Evolutionary conservation across 2,797 vertebrate genomes (phyloP), one percentile per base, ranked within the genome.

Genomic region (Hydrocynus forskahlii): DNA sequence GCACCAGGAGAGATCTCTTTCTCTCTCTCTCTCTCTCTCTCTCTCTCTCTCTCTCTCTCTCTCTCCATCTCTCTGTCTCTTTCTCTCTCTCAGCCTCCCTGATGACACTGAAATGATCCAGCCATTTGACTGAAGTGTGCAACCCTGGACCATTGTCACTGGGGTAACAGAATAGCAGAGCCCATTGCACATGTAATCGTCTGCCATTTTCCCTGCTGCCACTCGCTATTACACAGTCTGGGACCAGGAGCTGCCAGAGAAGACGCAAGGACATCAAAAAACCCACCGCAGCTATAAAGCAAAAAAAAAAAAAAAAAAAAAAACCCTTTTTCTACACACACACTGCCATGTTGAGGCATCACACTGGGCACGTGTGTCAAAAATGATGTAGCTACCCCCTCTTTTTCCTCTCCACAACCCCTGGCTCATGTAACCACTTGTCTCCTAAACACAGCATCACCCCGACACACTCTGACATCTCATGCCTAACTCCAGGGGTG

Each of bases 51-150:
- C 43, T 43, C 43, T 29, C 29, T 29, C 29, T 29, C 29, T 29
- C 29, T 29, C 3, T 29, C 29, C 29, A 29, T 29, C 29, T 29
- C 29, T 29, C 29, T 3, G 1, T 29, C 29, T 63, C 23, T 62
- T 23, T 62, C 45, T 52, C 69, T 45, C 40, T 62, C 35, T 68
- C 63, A 78, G 73, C 72, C 59, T 69, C 79, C 70, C 74, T 84
- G 76, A 82, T 83, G 75, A 50, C n/a, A 70, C 79, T 48, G 75
- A 84, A 86, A 88, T 74, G 85, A 86, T 83, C 45, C 74, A 7
- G 79, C 77, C 81, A 85, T 86, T 85, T 86, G 79, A 85, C 76
- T 84, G 83, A 84, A 82, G 83, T 79, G 71, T 76, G 59, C 64
- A 19, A n/a, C 54, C 76, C 68, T 66, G 81, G 73, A 75, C 77